Evolutionary conservation across 92 coral and sea anemone species (phyloP), one percentile per base, ranked within the genome.

Genomic region (Epizoanthus fatuus): DNA sequence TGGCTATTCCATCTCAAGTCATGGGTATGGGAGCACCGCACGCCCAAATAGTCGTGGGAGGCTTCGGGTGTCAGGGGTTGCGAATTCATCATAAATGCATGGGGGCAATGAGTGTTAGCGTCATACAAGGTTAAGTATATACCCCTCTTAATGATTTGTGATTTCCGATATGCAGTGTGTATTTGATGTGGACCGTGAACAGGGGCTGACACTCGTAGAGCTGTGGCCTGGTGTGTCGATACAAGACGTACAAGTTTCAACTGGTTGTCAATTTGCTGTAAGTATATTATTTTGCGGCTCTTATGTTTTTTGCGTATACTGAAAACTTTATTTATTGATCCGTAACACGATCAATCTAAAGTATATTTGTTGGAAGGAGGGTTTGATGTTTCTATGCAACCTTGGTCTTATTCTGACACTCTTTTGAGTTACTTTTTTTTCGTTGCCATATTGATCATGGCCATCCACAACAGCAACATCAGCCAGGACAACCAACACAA

Each of bases 251-350:
- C 99, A 96, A 65, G 92, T 92, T 9, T 86, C 96, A 0, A 96
- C 99, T 15, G 99, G 99, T 17, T 96, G 98, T 74, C 78, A 89
- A 16, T 96, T 96, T 80, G 87, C 88, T 69, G 99, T 96, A 57
- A 93, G 95, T 60, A 19, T 0, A 9, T 10, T 47, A 49, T 49
- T 10, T 49, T 9, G 13, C 53, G 12, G 53, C 53, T 9, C 29
- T 53, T 47, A 10, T n/a, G 5, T 2, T 32, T 74, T 14, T 3
- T 38, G 7, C 19, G 5, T 25, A 19, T 25, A 32, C 35, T 16
- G 9, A 16, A 39, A n/a, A 69, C 32, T 10, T 7, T 11, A 19
- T 15, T 16, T 22, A 0, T 17, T 35, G 20, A 17, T 19, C 20
- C 51, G 16, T 4, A 40, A 42, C 35, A 63, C 38, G 69, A 3